These are phyloP conservation scores for Crypturellus undulatus DNA, from an alignment of 2,113 vertebrate species.

Conservation along the genomic window DNA sequence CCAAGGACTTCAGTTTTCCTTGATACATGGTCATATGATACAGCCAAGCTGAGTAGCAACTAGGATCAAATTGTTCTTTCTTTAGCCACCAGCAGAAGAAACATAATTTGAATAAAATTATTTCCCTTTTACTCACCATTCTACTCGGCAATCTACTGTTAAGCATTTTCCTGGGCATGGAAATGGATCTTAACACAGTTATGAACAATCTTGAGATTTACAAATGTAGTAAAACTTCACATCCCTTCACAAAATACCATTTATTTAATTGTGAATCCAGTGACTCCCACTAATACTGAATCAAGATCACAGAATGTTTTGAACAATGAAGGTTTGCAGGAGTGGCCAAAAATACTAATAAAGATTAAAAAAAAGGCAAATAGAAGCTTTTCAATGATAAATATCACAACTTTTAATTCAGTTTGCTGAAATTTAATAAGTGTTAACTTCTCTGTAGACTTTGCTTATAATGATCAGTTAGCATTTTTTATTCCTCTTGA, in stretches of 20 bases:
- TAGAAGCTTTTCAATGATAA: constrained; percentile 7
- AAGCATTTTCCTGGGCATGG: neutral
- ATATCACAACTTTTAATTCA: constrained; percentile 24
- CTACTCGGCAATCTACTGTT: neutral
- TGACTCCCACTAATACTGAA: neutral
- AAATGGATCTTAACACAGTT: neutral
- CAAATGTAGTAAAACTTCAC: neutral
- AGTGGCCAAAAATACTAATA: neutral
- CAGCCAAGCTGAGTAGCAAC: neutral
- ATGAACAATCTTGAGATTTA: neutral
- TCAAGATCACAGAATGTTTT: neutral
- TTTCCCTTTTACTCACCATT: neutral
- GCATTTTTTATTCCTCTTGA: constrained; percentile 60
- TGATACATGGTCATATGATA: neutral
- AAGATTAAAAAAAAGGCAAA: neutral
- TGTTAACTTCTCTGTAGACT: constrained; percentile 61
- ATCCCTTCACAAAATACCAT: neutral
- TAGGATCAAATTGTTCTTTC: neutral
- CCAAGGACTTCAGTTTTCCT: neutral
- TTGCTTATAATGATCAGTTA: constrained; percentile 67
- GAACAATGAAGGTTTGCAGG: neutral
- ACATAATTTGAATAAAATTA: neutral
- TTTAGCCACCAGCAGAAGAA: neutral
- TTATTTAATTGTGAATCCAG: neutral
- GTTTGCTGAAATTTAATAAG: constrained; percentile 63